phyloP scores from a whole-genome alignment of 2,888 invertebrate genomes.

The Xanthostigma xanthostigma region DNA sequence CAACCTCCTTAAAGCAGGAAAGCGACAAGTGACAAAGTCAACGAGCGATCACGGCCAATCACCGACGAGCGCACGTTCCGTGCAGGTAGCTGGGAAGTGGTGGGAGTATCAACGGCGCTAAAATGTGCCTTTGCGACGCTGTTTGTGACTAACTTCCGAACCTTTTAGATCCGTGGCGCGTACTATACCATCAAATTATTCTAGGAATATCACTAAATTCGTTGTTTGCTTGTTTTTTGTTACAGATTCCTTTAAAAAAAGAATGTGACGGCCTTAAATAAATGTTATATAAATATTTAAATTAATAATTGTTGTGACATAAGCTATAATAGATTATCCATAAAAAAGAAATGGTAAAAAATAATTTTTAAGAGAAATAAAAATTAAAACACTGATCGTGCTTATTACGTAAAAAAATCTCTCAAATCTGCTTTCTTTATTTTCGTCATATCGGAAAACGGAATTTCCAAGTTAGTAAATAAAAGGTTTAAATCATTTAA shows the following conservation, averaged over 20 bases:
- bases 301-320: conserved; percentile 30
- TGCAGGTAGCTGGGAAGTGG: no score
- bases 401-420: neutral
- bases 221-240: conserved; percentile 17
- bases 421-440: neutral
- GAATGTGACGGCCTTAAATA: conserved; percentile 33
- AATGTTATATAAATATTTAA: conserved; percentile 17
- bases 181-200: no score
- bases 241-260: conserved; percentile 31
- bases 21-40: no score
- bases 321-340: conserved; percentile 16
- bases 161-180: no score
- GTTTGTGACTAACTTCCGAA: no score
- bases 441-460: neutral
- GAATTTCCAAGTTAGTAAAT: no score
- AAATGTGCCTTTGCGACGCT: no score
- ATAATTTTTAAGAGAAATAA: neutral
- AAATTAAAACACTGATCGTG: neutral
- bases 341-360: conserved; percentile 17
- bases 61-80: no score
- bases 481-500: no score
- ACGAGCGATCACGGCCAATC: no score
- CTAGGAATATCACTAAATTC: neutral
- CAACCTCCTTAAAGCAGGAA: no score
- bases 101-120: no score